phyloP scores from a whole-genome alignment of 2,113 vertebrate genomes.

The Lathamus discolor region DNA sequence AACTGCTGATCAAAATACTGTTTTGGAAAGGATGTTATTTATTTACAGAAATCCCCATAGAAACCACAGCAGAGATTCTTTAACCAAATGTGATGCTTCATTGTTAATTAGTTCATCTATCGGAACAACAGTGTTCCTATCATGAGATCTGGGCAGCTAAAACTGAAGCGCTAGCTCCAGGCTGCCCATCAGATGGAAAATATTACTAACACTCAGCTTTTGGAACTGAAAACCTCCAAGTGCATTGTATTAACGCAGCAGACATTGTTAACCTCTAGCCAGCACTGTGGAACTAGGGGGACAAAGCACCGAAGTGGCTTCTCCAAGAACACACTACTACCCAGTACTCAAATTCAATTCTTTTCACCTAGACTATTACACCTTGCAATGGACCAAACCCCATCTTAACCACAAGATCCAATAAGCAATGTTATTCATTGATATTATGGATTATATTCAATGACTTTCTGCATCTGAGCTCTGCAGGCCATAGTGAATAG shows the following conservation, averaged over 20 bases:
- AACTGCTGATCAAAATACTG: background rate
- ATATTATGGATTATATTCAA: background rate
- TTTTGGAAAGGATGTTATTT: conserved; percentile 40
- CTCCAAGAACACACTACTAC: rapidly evolving
- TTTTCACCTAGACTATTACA: background rate
- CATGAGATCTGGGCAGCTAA: background rate
- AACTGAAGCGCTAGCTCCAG: background rate
- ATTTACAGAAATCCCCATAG: conserved; percentile 38
- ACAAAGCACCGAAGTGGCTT: background rate
- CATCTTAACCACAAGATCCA: background rate
- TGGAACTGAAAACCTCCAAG: background rate
- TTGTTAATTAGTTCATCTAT: conserved; percentile 37
- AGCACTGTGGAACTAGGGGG: background rate
- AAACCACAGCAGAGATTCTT: conserved; percentile 17
- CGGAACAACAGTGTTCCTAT: background rate
- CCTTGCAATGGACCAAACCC: background rate
- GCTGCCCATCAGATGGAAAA: conserved; percentile 36
- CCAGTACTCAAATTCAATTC: background rate
- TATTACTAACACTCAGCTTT: background rate
- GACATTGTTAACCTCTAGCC: background rate
- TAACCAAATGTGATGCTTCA: conserved; percentile 13
- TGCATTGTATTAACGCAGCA: background rate
- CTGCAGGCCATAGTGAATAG: background rate
- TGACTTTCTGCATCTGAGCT: background rate
- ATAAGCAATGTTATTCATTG: background rate